Base-by-base conservation (phyloP, 2,113 vertebrate genomes). In the Bubo scandiacus region DNA sequence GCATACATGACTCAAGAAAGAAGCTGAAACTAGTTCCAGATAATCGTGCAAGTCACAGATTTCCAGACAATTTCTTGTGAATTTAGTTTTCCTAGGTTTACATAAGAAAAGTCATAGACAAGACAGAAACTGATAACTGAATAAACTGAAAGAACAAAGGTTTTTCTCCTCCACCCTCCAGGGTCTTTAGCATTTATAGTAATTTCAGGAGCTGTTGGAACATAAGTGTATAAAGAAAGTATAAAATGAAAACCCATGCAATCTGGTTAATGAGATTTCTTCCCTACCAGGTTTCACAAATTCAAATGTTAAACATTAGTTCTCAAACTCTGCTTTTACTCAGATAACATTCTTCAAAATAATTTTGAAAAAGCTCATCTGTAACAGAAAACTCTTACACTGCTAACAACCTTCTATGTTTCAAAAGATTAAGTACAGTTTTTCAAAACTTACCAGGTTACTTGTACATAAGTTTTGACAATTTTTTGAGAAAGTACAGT, bases 371-470 rank as follows among this genome's bases (percentile, higher is more conserved):
- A 72, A 12, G 7, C 6, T 70, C 22, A 32, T 21, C 80, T 11
- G 7, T 8, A 81, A 25, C 26, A 82, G 57, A 55, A 54, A 81
- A 45, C 38, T 65, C 34, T 88, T 20, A 71, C 8, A 54, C 6
- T 61, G 29, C 25, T 58, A 95, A 38, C 11, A 95, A 82, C 17
- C 10, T 66, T 57, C 54, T 38, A n/a, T 55, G 15, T 68, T 91
- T 75, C 26, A 86, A 86, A 96, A 93, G 20, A 75, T 47, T 77
- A 97, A 67, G 34, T 25, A 75, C 11, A 88, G 49, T 20, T 29
- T 49, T 74, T 51, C 68, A 95, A 38, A 94, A 98, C 97, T 98
- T 97, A 98, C 97, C 97, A 97, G 87, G 62, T 96, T 94, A 54
- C 82, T 96, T 30, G 95, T 52, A 91, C 97, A 96, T 20, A 96